These are phyloP conservation scores for Panthera leo DNA, from an alignment of 2,113 vertebrate species.

Conservation along the genomic window DNA sequence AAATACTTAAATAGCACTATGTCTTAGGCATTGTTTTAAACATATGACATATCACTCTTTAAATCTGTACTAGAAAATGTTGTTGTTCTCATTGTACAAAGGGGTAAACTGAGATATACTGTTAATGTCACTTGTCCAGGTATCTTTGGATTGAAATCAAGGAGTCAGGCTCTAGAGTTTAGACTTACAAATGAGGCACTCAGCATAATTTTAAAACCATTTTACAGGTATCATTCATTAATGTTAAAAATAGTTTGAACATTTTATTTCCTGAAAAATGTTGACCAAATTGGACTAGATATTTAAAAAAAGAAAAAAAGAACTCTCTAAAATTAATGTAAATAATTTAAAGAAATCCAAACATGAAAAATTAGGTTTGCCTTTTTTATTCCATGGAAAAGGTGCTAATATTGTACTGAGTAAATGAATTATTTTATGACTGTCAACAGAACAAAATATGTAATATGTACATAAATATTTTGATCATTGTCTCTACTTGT, in stretches of 20 bases:
- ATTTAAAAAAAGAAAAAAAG: constrained; percentile 7
- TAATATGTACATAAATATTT: constrained; percentile 74
- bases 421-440: constrained; percentile 62
- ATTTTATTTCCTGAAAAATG: constrained; percentile 44
- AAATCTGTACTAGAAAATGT: background rate
- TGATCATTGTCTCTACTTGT: constrained; percentile 70
- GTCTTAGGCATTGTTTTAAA: background rate
- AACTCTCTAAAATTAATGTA: background rate
- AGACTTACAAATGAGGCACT: background rate
- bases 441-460: constrained; percentile 66
- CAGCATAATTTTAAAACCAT: background rate
- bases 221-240: background rate
- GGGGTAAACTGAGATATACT: background rate
- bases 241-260: background rate
- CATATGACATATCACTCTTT: background rate
- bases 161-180: background rate
- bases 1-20: background rate
- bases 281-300: background rate
- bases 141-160: background rate
- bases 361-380: background rate
- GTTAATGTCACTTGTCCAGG: background rate
- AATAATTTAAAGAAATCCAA: background rate
- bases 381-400: constrained; percentile 40
- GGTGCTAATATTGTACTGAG: constrained; percentile 32
- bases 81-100: background rate